A percentile compares a stretch with the other conserved stretches of the same genome.
phyloP scores from a whole-genome alignment of 2,888 invertebrate species.

The Tenthredo scrophulariae region DNA sequence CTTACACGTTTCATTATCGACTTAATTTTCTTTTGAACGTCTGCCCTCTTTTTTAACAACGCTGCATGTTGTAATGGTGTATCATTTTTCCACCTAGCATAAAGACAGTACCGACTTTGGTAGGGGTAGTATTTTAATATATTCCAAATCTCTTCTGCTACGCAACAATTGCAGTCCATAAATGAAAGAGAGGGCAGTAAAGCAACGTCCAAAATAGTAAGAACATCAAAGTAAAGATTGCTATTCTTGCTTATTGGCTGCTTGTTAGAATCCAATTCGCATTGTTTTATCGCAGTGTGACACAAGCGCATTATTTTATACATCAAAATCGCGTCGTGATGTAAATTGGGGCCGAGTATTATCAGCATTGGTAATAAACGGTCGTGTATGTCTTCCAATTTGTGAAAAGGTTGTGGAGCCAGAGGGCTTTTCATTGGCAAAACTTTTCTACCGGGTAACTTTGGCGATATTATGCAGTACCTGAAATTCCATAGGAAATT shows the following conservation, averaged over 20 bases:
- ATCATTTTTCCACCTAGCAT: slow-evolving; percentile 98
- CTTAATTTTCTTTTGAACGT: slow-evolving; percentile 94
- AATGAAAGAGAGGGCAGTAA: slow-evolving; percentile 95
- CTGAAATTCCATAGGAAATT: slow-evolving; percentile 77
- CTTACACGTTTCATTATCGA: slow-evolving; percentile 98
- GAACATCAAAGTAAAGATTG: slow-evolving; percentile 89
- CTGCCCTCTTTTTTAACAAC: slow-evolving; percentile 90
- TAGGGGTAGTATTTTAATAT: slow-evolving; percentile 93
- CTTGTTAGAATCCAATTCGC: slow-evolving; percentile 71
- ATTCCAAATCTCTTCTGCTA: slow-evolving; percentile 97
- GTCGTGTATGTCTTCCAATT: slow-evolving; percentile 86
- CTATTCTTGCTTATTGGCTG: slow-evolving; percentile 70
- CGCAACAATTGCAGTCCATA: slow-evolving; percentile 96
- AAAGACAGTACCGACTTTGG: slow-evolving; percentile 90
- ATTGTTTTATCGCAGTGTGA: slow-evolving; percentile 72
- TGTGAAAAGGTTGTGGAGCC: slow-evolving; percentile 85
- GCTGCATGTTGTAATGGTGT: slow-evolving; percentile 90
- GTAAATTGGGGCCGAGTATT: slow-evolving; percentile 92
- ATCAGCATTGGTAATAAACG: slow-evolving; percentile 92
- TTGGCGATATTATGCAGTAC: slow-evolving; percentile 86
- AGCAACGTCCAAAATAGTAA: slow-evolving; percentile 92
- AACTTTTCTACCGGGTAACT: slow-evolving; percentile 82
- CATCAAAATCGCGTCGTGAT: slow-evolving; percentile 93
- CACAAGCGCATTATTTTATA: slow-evolving; percentile 88
- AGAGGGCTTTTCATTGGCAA: slow-evolving; percentile 80